phyloP scores from a whole-genome alignment of 2,797 vertebrate genomes.

The Apodemus agrarius region DNA sequence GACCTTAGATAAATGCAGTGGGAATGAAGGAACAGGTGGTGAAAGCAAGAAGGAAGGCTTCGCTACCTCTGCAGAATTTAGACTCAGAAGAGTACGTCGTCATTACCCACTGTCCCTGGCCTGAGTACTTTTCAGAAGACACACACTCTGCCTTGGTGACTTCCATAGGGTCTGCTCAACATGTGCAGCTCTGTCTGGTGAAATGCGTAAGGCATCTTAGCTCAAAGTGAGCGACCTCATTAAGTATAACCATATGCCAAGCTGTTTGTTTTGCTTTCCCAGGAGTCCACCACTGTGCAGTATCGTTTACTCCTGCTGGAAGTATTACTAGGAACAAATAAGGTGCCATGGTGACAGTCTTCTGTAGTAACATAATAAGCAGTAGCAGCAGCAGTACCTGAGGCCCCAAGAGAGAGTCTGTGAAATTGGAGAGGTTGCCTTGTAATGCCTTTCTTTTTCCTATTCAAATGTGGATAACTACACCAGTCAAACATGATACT shows the following conservation, averaged over 20 bases:
- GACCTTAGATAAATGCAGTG: not conserved
- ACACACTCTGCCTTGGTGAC: not conserved
- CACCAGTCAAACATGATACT: slow-evolving; percentile 22
- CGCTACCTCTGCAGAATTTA: not conserved
- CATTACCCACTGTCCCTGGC: not conserved
- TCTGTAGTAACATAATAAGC: slow-evolving; percentile 21
- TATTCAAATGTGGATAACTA: slow-evolving; percentile 31
- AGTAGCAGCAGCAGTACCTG: not conserved
- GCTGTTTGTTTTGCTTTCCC: slow-evolving; percentile 22
- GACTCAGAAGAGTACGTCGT: not conserved
- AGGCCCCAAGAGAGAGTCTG: not conserved
- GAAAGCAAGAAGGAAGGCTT: not conserved
- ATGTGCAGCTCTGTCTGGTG: not conserved
- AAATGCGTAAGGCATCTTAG: not conserved
- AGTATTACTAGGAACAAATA: slow-evolving; percentile 38
- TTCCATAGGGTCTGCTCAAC: slow-evolving; percentile 9
- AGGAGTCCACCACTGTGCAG: not conserved
- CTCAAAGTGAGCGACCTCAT: not conserved
- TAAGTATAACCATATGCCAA: not conserved
- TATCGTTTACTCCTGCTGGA: not conserved
- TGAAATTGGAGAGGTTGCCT: not conserved
- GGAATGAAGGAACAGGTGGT: not conserved
- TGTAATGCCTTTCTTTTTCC: not conserved
- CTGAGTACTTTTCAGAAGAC: slow-evolving; percentile 7
- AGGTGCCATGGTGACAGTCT: not conserved